A percentile compares a stretch with the other conserved stretches of the same genome.
Evolutionary conservation across 2,797 vertebrate genomes (phyloP).

Genomic region (Sternarchorhynchus goeldii): DNA sequence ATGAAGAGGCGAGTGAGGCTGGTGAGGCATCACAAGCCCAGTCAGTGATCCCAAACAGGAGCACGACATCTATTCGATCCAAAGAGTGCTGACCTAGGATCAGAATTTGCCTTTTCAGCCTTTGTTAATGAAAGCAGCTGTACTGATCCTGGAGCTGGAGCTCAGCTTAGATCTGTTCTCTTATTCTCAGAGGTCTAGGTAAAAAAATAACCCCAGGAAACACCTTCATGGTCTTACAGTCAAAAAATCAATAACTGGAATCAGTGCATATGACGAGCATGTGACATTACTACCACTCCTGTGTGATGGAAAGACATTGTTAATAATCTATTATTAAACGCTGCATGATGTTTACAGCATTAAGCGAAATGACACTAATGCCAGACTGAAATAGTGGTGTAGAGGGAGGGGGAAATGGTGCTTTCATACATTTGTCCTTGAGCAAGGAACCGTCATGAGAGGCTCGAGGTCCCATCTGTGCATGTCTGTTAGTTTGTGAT

Average conservation of each 20-base stretch:
- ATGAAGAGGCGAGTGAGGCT: slow-evolving; percentile 45
- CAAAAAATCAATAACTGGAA: background rate
- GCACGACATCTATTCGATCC: background rate
- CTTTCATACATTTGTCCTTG: slow-evolving; percentile 27
- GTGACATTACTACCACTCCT: slow-evolving; percentile 1
- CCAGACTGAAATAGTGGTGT: slow-evolving; percentile 23
- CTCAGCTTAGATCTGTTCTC: background rate
- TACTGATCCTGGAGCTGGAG: background rate
- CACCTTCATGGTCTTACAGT: background rate
- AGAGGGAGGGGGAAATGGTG: background rate
- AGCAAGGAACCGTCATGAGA: background rate
- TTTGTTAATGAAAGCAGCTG: background rate
- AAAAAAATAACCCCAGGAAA: slow-evolving; percentile 6
- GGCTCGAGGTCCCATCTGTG: slow-evolving; percentile 33
- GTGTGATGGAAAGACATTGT: background rate
- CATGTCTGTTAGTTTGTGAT: slow-evolving; percentile 49
- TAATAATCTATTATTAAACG: slow-evolving; percentile 25
- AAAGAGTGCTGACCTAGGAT: background rate
- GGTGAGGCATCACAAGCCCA: slow-evolving; percentile 47
- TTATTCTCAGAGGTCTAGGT: background rate
- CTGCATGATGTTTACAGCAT: slow-evolving; percentile 33
- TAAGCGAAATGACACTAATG: slow-evolving; percentile 20
- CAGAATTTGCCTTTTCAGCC: background rate
- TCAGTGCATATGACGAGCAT: slow-evolving; percentile 14
- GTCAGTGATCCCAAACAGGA: slow-evolving; percentile 37